Evolutionary conservation across 2,113 vertebrate genomes (phyloP).

Genomic region (Cynoglossus semilaevis): DNA sequence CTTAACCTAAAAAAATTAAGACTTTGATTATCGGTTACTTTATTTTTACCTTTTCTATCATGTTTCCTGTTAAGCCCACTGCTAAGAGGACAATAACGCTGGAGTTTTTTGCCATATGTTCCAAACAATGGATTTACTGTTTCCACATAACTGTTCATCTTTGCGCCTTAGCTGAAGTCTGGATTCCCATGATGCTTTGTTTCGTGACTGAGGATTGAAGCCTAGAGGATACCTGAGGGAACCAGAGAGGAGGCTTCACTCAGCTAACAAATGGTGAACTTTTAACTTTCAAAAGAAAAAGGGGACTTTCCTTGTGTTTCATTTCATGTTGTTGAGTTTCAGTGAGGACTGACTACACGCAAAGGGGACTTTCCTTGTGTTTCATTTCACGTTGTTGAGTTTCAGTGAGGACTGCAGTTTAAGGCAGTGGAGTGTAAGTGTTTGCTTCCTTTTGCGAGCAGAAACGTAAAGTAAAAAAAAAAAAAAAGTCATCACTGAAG

Average conservation of each 20-base stretch:
- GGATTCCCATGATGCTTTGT: constrained; percentile 59
- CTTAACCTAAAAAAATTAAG: no score
- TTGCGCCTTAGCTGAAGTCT: constrained; percentile 52
- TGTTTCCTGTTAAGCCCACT: constrained; percentile 41
- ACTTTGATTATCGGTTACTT: no score
- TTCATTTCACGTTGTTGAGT: no score
- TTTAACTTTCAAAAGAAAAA: constrained; percentile 52
- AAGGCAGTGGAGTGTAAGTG: no score
- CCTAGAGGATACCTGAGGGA: constrained; percentile 46
- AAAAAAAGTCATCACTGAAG: no score
- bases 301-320: no score
- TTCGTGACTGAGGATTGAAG: constrained; percentile 59
- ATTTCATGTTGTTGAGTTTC: no score
- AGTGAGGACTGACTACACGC: no score
- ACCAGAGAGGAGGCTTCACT: constrained; percentile 33
- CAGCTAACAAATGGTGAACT: constrained; percentile 31
- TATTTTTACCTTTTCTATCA: constrained; percentile 55
- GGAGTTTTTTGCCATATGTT: constrained; percentile 68
- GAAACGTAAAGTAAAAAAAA: no score
- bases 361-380: no score
- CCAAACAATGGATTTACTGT: constrained; percentile 68
- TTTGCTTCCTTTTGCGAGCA: no score
- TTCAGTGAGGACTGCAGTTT: no score
- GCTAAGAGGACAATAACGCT: constrained; percentile 69
- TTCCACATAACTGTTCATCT: constrained; percentile 70